These are phyloP conservation scores for Atrina japonica DNA, from an alignment of 2,888 invertebrate species.

Conservation along the genomic window DNA sequence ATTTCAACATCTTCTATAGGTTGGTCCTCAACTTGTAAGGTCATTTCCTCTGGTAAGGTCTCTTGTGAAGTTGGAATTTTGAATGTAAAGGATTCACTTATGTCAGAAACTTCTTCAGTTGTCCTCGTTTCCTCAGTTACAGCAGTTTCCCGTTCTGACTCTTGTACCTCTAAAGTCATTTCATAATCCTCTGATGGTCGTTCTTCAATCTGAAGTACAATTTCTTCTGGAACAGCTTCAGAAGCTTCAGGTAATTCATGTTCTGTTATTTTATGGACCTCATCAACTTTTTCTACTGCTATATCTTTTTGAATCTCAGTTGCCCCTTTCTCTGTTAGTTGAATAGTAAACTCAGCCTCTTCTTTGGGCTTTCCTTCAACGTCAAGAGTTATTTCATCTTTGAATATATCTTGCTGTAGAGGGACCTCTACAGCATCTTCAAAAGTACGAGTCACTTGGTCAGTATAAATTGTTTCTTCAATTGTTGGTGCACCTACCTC, in stretches of 20 bases:
- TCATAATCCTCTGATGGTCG: conserved; percentile 67
- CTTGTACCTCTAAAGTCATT: conserved; percentile 50
- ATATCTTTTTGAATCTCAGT: conserved; percentile 12
- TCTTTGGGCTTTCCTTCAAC: conserved; percentile 53
- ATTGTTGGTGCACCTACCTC: conserved; percentile 10
- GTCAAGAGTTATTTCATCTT: conserved; percentile 64
- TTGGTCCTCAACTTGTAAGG: conserved; percentile 45
- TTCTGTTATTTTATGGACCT: conserved; percentile 38
- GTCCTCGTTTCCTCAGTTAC: conserved; percentile 28
- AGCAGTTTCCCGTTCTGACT: conserved; percentile 10
- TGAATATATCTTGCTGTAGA: conserved; percentile 41
- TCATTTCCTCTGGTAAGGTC: conserved; percentile 32
- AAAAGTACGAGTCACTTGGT: conserved; percentile 46
- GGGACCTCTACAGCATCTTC: conserved; percentile 38
- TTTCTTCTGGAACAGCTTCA: conserved; percentile 57
- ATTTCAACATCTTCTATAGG: conserved; percentile 45
- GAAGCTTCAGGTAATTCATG: conserved; percentile 48
- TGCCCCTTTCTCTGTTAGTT: conserved; percentile 32
- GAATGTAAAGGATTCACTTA: conserved; percentile 27
- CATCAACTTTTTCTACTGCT: conserved; percentile 13
- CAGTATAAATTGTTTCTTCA: conserved; percentile 30
- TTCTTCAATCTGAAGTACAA: conserved; percentile 59
- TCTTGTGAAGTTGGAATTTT: conserved; percentile 20
- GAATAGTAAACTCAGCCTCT: conserved; percentile 46
- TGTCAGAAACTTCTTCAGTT: conserved; percentile 7